Percentiles rank a stretch among this genome's conserved stretches.
phyloP scores from a whole-genome alignment of 2,888 invertebrate genomes.

The Lasioglossum figueresi region DNA sequence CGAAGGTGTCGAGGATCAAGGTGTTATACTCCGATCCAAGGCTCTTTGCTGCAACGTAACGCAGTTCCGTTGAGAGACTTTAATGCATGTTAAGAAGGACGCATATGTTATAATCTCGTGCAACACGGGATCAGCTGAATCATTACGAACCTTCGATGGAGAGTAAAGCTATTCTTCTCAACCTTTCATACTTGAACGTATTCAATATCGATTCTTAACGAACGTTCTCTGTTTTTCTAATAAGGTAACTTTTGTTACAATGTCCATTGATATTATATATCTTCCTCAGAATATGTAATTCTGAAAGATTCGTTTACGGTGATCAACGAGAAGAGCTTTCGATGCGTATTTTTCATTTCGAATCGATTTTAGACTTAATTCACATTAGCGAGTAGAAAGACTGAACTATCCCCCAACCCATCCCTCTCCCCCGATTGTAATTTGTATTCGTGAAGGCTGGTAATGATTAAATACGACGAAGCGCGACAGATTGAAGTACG shows the following conservation, averaged over 20 bases:
- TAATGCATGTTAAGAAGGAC: constrained; percentile 47
- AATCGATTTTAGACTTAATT: constrained; percentile 11
- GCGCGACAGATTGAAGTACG: constrained; percentile 16
- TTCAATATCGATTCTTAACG: background rate
- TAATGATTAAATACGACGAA: constrained; percentile 41
- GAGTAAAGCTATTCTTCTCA: background rate
- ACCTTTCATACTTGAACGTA: background rate
- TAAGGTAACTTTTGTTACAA: background rate
- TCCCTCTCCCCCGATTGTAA: constrained; percentile 16
- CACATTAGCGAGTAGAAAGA: constrained; percentile 38
- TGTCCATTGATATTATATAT: background rate
- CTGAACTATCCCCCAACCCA: constrained; percentile 26
- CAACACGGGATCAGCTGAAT: constrained; percentile 20
- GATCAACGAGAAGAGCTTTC: background rate
- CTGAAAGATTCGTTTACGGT: background rate
- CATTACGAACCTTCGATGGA: constrained; percentile 52
- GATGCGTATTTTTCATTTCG: background rate
- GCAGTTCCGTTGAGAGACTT: constrained; percentile 46
- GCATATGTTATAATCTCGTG: background rate
- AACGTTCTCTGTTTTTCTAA: background rate
- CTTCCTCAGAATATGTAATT: background rate
- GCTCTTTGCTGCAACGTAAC: constrained; percentile 13
- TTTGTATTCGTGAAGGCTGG: constrained; percentile 38
- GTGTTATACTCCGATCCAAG: background rate
- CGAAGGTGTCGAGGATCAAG: background rate